Base-by-base conservation (phyloP, 2,113 vertebrate genomes). In the Leptobrachium ailaonicum region DNA sequence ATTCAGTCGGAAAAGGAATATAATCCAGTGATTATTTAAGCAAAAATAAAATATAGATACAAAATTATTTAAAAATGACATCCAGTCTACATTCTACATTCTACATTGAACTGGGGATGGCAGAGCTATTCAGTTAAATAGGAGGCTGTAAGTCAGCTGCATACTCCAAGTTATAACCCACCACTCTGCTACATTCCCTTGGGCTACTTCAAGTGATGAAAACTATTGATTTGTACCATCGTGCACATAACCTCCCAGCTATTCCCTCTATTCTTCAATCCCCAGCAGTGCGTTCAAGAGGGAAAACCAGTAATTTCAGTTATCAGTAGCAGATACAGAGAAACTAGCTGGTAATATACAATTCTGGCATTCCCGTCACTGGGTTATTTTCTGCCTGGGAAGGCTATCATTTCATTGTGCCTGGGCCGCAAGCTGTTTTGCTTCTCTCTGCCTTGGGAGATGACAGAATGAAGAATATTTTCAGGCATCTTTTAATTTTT, bases 321-420 rank as follows among this genome's bases (percentile, higher is more conserved):
- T 80, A 80, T 80, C 79, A 80, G 79, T 50, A 80, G 79, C 79
- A 68, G 71, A 74, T 73, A 74, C 63, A 47, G 71, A 74, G 58
- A 71, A 68, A 60, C 50, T 58, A 69, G 64, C 79, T 68, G 71
- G 63, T 80, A 74, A 80, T 75, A 80, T 80, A 80, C 71, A 80
- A 80, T 80, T 58, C 79, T 68, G 79, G 79, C 71, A 62, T 68
- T 71, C 63, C 62, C 70, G 73, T 70, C 73, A 45, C 44, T 62
- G 78, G 71, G 78, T 80, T 67, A 80, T 80, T 80, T 80, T 80
- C 79, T 80, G 79, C 79, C 79, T 68, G 79, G 79, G 66, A 80
- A 80, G 79, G 64, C 79, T 80, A 80, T 80, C 63, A 74, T 80
- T 80, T 80, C 50, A 74, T 74, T 80, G 47, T 74, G 71, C 79